These are phyloP conservation scores for Cosmia trapezina DNA, from an alignment of 2,888 invertebrate species.

Conservation along the genomic window DNA sequence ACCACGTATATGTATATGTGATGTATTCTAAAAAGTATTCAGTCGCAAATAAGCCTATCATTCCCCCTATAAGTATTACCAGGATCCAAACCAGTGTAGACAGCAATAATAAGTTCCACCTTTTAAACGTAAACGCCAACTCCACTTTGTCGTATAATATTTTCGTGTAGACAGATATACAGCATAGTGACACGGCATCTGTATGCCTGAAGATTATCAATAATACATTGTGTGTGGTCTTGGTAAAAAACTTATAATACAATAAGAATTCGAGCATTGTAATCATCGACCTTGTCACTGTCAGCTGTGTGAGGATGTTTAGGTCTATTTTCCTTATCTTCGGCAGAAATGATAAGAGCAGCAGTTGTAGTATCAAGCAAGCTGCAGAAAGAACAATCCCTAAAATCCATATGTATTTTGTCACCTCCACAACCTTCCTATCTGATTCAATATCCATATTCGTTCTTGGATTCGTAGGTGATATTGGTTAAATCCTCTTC, in stretches of 20 bases:
- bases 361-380: conserved; percentile 13
- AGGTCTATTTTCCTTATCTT: conserved; percentile 21
- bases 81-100: conserved; percentile 24
- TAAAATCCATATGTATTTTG: conserved; percentile 9
- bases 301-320: conserved; percentile 19
- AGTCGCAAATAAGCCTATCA: conserved; percentile 12
- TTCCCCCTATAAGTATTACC: conserved; percentile 5
- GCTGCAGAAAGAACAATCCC: conserved; percentile 15
- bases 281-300: conserved; percentile 15
- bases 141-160: conserved; percentile 10
- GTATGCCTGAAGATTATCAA: conserved; percentile 4
- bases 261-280: conserved; percentile 12
- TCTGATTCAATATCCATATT: conserved; percentile 3
- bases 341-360: conserved; percentile 3
- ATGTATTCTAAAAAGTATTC: conserved; percentile 5
- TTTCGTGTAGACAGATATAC: conserved; percentile 15
- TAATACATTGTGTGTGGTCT: neutral
- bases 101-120: conserved; percentile 10
- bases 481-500: conserved; percentile 8
- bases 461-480: neutral
- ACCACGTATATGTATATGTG: conserved; percentile 21
- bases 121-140: conserved; percentile 11
- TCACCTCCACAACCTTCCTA: conserved; percentile 2
- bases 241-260: neutral
- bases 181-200: conserved; percentile 21